Percentiles rank a stretch among this genome's conserved stretches.
Evolutionary conservation across 2,888 invertebrate species (phyloP).

Genomic region (Dolichopus griseipennis): DNA sequence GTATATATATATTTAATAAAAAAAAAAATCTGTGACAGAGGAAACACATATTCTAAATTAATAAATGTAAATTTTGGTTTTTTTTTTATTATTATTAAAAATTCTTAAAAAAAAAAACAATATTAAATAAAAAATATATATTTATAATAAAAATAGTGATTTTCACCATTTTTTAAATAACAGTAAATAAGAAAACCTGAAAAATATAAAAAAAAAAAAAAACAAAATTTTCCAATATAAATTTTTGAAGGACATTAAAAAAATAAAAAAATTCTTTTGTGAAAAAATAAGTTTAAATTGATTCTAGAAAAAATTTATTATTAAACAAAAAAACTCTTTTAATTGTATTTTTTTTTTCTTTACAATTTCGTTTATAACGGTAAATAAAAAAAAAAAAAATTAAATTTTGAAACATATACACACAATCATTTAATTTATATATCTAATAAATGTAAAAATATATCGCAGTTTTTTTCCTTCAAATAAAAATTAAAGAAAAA

Average conservation of each 20-base stretch:
- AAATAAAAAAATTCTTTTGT: background rate
- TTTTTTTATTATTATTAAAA: background rate
- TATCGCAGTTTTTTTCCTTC: too few relatives aligned
- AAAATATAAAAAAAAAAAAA: background rate
- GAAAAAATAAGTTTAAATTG: background rate
- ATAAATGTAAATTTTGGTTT: too few relatives aligned
- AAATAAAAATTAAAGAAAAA: too few relatives aligned
- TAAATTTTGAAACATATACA: too few relatives aligned
- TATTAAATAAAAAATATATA: too few relatives aligned
- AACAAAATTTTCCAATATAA: background rate
- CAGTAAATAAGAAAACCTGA: background rate
- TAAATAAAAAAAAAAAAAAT: too few relatives aligned
- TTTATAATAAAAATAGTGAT: background rate
- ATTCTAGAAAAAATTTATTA: too few relatives aligned
- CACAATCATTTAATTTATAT: too few relatives aligned
- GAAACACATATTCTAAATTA: background rate
- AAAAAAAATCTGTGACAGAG: background rate
- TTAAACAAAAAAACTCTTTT: background rate
- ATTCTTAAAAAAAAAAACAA: background rate
- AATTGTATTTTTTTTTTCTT: too few relatives aligned
- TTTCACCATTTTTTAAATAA: background rate
- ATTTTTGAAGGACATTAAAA: background rate
- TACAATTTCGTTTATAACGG: too few relatives aligned
- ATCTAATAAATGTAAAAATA: too few relatives aligned
- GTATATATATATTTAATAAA: background rate